Percentiles rank a stretch among this genome's conserved stretches.
These are phyloP conservation scores for Xylocopa sonorina DNA, from an alignment of 1,140 invertebrate genomes.

Conservation along the genomic window DNA sequence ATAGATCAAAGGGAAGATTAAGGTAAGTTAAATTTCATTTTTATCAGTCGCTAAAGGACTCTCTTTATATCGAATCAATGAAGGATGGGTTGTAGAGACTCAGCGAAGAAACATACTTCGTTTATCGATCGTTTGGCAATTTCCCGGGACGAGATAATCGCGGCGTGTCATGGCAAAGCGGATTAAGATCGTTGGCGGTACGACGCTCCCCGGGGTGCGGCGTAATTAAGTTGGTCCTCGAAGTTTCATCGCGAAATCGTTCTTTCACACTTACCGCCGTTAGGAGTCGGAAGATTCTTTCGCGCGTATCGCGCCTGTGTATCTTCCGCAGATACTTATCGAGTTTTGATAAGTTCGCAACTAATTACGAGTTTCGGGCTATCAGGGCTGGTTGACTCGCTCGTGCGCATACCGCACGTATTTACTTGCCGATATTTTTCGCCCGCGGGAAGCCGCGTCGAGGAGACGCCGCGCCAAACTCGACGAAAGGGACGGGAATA, in stretches of 20 bases:
- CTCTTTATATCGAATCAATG: too few species aligned
- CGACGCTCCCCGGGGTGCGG: slow-evolving; percentile 33
- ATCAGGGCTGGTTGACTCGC: neutral
- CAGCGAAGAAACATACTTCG: slow-evolving; percentile 7
- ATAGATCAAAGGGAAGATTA: too few species aligned
- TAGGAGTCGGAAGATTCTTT: slow-evolving; percentile 42
- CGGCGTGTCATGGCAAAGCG: slow-evolving; percentile 45
- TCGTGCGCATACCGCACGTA: neutral
- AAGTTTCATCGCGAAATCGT: slow-evolving; percentile 63
- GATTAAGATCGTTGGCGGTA: slow-evolving; percentile 57
- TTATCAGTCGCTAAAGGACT: too few species aligned
- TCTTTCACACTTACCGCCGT: slow-evolving; percentile 61
- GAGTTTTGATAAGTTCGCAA: slow-evolving; percentile 63
- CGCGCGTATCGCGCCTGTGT: slow-evolving; percentile 54
- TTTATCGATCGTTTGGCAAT: slow-evolving; percentile 35
- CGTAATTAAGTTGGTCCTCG: slow-evolving; percentile 62
- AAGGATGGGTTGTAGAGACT: neutral
- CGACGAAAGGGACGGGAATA: neutral
- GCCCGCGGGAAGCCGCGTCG: neutral
- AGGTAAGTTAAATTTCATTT: too few species aligned
- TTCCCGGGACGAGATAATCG: slow-evolving; percentile 52
- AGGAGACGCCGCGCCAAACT: neutral
- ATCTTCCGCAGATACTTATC: slow-evolving; percentile 56
- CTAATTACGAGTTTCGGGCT: slow-evolving; percentile 54
- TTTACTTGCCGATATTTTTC: slow-evolving; percentile 21